Evolutionary conservation across 2,888 invertebrate genomes (phyloP).

Genomic region (Agrilus cyanescens): DNA sequence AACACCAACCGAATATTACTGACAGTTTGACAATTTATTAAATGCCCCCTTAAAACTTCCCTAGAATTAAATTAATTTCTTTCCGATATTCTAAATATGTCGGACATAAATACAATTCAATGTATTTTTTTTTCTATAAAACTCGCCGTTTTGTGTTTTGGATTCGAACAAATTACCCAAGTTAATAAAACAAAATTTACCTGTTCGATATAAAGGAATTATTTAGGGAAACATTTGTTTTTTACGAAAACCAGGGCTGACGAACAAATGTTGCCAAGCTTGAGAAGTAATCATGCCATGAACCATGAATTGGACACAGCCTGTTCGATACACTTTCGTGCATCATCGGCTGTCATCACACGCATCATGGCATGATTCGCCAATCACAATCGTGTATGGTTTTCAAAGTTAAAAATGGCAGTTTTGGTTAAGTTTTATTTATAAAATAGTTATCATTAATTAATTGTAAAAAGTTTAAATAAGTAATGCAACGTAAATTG

Average conservation of each 20-base stretch:
- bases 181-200: slow-evolving; percentile 21
- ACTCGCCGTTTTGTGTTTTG: not conserved
- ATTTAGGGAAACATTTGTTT: slow-evolving; percentile 37
- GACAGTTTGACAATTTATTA: not conserved
- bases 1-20: slow-evolving; percentile 9
- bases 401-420: too few relatives aligned
- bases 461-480: too few relatives aligned
- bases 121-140: not conserved
- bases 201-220: slow-evolving; percentile 29
- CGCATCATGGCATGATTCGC: not conserved
- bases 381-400: too few relatives aligned
- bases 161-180: not conserved
- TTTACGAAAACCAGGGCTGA: slow-evolving; percentile 36
- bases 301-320: not conserved
- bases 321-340: too few relatives aligned
- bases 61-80: slow-evolving; percentile 4
- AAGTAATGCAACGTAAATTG: too few relatives aligned
- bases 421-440: too few relatives aligned
- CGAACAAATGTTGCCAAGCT: slow-evolving; percentile 39
- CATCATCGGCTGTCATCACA: not conserved
- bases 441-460: too few relatives aligned
- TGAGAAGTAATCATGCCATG: slow-evolving; percentile 21
- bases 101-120: slow-evolving; percentile 11
- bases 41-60: slow-evolving; percentile 13
- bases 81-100: slow-evolving; percentile 13